phyloP scores from a whole-genome alignment of 2,888 invertebrate genomes.

The Heliconius charithonia region DNA sequence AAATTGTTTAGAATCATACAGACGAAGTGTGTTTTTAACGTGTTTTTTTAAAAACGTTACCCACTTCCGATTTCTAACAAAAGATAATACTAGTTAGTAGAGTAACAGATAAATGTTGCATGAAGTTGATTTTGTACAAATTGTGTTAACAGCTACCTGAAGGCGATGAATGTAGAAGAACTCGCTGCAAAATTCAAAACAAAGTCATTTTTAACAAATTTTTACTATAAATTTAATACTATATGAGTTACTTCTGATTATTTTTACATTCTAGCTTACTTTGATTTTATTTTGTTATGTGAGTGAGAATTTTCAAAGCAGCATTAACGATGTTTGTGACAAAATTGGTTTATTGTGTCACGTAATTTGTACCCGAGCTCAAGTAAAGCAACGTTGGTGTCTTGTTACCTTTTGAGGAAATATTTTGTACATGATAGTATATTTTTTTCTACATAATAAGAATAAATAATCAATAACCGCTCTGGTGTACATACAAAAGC shows the following conservation, averaged over 20 bases:
- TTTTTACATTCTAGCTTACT: slow-evolving; percentile 2
- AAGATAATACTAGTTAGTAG: neutral
- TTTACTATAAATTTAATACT: neutral
- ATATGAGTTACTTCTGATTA: neutral
- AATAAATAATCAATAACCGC: too few relatives aligned
- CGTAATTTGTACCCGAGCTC: neutral
- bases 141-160: slow-evolving; percentile 47
- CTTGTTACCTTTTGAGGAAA: neutral
- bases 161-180: slow-evolving; percentile 38
- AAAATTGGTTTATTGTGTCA: slow-evolving; percentile 26
- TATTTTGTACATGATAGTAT: too few relatives aligned
- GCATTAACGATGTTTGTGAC: slow-evolving; percentile 19
- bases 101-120: slow-evolving; percentile 44
- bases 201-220: slow-evolving; percentile 45
- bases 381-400: neutral
- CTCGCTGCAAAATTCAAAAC: slow-evolving; percentile 16
- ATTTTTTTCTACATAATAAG: too few relatives aligned
- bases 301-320: slow-evolving; percentile 19
- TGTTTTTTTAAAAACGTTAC: too few relatives aligned
- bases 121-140: slow-evolving; percentile 46
- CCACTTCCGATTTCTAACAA: too few relatives aligned
- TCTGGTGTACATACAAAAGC: too few relatives aligned
- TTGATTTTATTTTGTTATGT: slow-evolving; percentile 1
- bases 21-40: too few relatives aligned
- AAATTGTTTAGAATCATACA: too few relatives aligned